Conservation (phyloP, 2,888 invertebrate species). For the Anticlea derivata region DNA sequence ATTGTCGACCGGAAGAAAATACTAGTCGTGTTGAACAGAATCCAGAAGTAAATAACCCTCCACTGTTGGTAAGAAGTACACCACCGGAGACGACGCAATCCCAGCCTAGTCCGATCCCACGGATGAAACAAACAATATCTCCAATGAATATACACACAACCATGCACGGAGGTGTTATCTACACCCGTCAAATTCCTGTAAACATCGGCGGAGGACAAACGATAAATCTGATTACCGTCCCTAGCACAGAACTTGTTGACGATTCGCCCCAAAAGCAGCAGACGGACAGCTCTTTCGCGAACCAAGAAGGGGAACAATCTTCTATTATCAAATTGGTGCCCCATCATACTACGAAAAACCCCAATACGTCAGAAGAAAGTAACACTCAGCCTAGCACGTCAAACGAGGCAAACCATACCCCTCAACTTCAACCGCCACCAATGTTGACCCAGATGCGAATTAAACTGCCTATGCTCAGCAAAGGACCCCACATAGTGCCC, state of each 20-base stretch:
- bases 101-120: slow-evolving; percentile 68
- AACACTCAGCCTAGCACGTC: slow-evolving; percentile 51
- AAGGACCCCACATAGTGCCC: slow-evolving; percentile 81
- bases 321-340: slow-evolving; percentile 78
- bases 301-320: slow-evolving; percentile 64
- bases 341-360: slow-evolving; percentile 52
- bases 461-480: slow-evolving; percentile 78
- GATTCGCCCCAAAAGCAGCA: slow-evolving; percentile 71
- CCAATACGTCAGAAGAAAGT: slow-evolving; percentile 59
- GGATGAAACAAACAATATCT: slow-evolving; percentile 79
- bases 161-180: slow-evolving; percentile 88
- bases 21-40: slow-evolving; percentile 68
- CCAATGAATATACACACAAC: slow-evolving; percentile 83
- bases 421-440: slow-evolving; percentile 64
- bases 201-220: slow-evolving; percentile 83
- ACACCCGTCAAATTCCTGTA: slow-evolving; percentile 88
- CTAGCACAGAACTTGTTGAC: slow-evolving; percentile 72
- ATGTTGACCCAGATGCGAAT: slow-evolving; percentile 82
- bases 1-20: slow-evolving; percentile 60
- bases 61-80: slow-evolving; percentile 66
- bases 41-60: slow-evolving; percentile 65
- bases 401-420: slow-evolving; percentile 56
- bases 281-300: slow-evolving; percentile 49
- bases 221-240: slow-evolving; percentile 83
- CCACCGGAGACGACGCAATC: slow-evolving; percentile 58